Evolutionary conservation across 2,797 vertebrate species (phyloP), one percentile per base, ranked within the genome.

Genomic region (Nasua narica): DNA sequence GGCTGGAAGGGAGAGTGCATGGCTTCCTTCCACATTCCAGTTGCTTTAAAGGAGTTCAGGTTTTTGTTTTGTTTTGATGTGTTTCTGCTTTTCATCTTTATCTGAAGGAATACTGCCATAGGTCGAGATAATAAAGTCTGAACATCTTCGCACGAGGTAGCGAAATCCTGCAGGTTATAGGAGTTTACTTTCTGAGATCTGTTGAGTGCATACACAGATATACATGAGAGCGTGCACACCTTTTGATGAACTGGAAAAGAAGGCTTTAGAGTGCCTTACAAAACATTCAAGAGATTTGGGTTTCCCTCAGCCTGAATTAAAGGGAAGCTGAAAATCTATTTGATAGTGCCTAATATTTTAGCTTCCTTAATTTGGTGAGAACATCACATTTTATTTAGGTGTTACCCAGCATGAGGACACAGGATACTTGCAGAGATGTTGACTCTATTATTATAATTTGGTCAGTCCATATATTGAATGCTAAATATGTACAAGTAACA

Each of bases 301-400:
- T 58, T 46, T 77, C 11, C 19, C 9, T 90, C 67, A 23, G 10
- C 9, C 37, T 95, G 23, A 82, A 79, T 43, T 84, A 69, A 88
- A 93, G 37, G 52, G 70, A 94, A 79, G 10, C 67, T 89, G 46
- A 90, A 92, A 91, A 50, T 90, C 85, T 88, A 0, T 76, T 91
- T 62, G 54, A 23, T 87, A 37, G 46, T 50, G 15, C 85, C 56
- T 91, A 67, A 7, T 76, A 77, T 65, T 48, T 90, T 50, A 46
- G 58, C 46, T 32, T 2, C 84, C 9, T 46, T 48, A 1, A 54
- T 58, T 72, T 90, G 60, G 11, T 32, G 70, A 88, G 35, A 48
- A 48, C 9, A 14, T 43, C 43, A 19, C 14, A 0, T 70, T 25
- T 46, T 25, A 40, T 70, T 69, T 37, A 74, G n/a, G 52, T 87